Evolutionary conservation across 1,140 invertebrate species (phyloP).

Genomic region (Druon quercuslanigerum): DNA sequence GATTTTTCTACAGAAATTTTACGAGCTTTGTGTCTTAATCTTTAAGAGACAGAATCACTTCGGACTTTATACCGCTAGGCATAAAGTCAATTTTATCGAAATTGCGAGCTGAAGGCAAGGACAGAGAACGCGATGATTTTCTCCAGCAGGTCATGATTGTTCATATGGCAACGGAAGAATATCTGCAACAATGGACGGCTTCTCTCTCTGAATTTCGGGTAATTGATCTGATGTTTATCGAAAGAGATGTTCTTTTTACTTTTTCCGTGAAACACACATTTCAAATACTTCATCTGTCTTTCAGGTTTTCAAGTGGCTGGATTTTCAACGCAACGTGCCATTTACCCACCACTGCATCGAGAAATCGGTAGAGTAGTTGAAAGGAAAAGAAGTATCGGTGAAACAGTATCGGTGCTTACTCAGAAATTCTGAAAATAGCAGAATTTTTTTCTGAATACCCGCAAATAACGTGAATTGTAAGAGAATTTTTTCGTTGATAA

Average conservation of each 20-base stretch:
- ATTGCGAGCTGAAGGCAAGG: slow-evolving; percentile 29
- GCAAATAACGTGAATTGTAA: too few relatives aligned
- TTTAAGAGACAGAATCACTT: background rate
- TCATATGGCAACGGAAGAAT: background rate
- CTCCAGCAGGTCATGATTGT: slow-evolving; percentile 34
- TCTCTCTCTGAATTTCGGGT: too few relatives aligned
- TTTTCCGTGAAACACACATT: too few relatives aligned
- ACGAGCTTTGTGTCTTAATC: background rate
- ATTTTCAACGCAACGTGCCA: background rate
- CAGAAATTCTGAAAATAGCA: slow-evolving; percentile 41
- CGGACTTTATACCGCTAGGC: slow-evolving; percentile 25
- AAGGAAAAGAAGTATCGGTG: background rate
- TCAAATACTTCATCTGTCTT: too few relatives aligned
- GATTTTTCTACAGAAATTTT: background rate
- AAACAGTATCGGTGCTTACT: slow-evolving; percentile 1
- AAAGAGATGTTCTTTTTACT: too few relatives aligned
- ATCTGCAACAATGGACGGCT: too few relatives aligned
- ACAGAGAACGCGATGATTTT: slow-evolving; percentile 34
- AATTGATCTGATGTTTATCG: too few relatives aligned
- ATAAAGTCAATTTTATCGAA: slow-evolving; percentile 26
- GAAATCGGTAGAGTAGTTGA: background rate
- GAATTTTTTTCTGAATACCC: slow-evolving; percentile 43
- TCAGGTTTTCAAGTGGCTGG: too few relatives aligned
- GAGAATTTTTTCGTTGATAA: too few relatives aligned
- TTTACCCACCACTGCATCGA: background rate